Evolutionary conservation across 2,797 vertebrate genomes (phyloP).

Genomic region (Sebastes minor): DNA sequence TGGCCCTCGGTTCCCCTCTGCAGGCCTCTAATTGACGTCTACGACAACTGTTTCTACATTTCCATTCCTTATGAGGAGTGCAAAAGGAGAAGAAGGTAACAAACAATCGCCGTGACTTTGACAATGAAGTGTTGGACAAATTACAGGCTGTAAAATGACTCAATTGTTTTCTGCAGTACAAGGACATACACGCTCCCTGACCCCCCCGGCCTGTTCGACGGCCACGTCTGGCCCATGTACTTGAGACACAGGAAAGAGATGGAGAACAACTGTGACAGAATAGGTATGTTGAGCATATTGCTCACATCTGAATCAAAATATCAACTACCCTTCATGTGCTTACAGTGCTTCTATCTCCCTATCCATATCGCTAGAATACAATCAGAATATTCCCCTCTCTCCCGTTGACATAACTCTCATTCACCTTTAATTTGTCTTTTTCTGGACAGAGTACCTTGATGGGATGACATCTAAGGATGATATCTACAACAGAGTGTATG

Average conservation of each 20-base stretch:
- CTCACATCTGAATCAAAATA: background rate
- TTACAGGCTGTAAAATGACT: background rate
- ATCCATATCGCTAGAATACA: background rate
- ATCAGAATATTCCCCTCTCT: background rate
- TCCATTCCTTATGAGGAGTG: conserved; percentile 93
- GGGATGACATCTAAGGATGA: conserved; percentile 86
- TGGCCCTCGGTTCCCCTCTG: background rate
- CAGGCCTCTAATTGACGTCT: conserved; percentile 89
- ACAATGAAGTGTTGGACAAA: background rate
- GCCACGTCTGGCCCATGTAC: conserved; percentile 98
- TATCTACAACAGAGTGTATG: conserved; percentile 85
- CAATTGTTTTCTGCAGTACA: conserved; percentile 76
- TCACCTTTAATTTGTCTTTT: background rate
- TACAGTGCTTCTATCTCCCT: background rate
- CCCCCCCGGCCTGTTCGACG: conserved; percentile 91
- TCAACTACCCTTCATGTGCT: background rate
- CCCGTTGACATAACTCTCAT: background rate
- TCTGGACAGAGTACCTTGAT: conserved; percentile 86
- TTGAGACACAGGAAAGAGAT: conserved; percentile 90
- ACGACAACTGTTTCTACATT: conserved; percentile 89
- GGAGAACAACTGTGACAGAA: conserved; percentile 82
- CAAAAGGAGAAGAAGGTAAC: conserved; percentile 92
- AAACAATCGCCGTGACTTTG: background rate
- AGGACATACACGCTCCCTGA: conserved; percentile 90
- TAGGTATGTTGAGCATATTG: conserved; percentile 78